A percentile compares a stretch with the other conserved stretches of the same genome.
Evolutionary conservation across 2,113 vertebrate species (phyloP).

Genomic region (Pimephales promelas): DNA sequence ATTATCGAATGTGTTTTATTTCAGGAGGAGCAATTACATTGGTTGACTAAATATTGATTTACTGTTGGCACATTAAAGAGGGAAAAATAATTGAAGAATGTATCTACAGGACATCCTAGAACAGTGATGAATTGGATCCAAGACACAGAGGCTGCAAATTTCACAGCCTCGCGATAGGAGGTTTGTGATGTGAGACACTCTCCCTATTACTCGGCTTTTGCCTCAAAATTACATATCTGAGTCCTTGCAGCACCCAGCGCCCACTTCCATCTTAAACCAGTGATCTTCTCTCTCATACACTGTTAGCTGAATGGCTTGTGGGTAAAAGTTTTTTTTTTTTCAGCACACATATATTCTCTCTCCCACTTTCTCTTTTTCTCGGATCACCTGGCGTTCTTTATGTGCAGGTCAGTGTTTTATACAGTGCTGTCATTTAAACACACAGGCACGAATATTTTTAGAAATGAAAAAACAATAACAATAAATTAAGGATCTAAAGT

Average conservation of each 20-base stretch:
- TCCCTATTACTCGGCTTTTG: slow-evolving; percentile 32
- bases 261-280: slow-evolving; percentile 20
- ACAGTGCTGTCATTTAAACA: neutral
- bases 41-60: slow-evolving; percentile 79
- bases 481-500: no score
- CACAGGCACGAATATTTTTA: no score
- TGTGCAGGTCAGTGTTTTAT: slow-evolving; percentile 2
- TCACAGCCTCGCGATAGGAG: slow-evolving; percentile 56
- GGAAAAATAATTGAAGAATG: slow-evolving; percentile 80
- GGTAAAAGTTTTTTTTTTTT: neutral
- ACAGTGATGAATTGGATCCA: slow-evolving; percentile 70
- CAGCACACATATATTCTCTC: neutral
- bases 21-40: slow-evolving; percentile 74
- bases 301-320: slow-evolving; percentile 1
- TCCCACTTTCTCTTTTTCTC: slow-evolving; percentile 42
- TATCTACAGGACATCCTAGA: slow-evolving; percentile 81
- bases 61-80: slow-evolving; percentile 78
- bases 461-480: no score
- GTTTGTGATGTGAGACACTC: slow-evolving; percentile 60
- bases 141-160: slow-evolving; percentile 58
- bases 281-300: slow-evolving; percentile 22
- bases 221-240: slow-evolving; percentile 43
- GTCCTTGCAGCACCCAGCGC: neutral
- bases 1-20: slow-evolving; percentile 70
- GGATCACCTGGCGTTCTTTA: neutral